These are phyloP conservation scores for Tragopan temminckii DNA, from an alignment of 2,797 vertebrate species.

Conservation along the genomic window DNA sequence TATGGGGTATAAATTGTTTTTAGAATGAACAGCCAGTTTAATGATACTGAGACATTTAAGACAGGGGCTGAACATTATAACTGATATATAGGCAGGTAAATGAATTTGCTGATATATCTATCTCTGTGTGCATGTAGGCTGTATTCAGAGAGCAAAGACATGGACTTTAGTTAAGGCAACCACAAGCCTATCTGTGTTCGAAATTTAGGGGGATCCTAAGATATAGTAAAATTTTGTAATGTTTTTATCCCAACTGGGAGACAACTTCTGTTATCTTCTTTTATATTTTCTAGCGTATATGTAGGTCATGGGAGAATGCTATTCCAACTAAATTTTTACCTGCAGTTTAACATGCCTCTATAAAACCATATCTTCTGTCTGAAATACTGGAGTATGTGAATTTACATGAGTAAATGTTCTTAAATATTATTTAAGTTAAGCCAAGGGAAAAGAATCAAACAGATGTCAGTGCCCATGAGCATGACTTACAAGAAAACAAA, in stretches of 20 bases:
- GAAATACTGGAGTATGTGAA: neutral
- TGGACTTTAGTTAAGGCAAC: neutral
- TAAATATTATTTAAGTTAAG: neutral
- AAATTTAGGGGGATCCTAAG: neutral
- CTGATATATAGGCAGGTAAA: neutral
- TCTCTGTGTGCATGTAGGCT: accelerated
- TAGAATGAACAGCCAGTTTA: neutral
- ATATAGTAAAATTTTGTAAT: neutral
- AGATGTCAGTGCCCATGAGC: neutral
- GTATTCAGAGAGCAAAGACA: neutral
- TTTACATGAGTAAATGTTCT: neutral
- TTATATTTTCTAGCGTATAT: neutral
- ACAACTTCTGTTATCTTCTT: neutral
- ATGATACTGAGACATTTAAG: slow-evolving; percentile 9
- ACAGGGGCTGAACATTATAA: neutral
- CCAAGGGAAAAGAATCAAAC: neutral
- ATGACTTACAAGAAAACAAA: neutral
- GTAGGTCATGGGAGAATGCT: neutral
- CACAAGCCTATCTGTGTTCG: neutral
- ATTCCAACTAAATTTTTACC: neutral
- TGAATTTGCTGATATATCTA: neutral
- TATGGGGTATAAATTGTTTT: slow-evolving; percentile 7
- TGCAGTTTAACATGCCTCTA: neutral
- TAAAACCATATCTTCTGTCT: neutral
- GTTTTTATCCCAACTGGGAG: neutral